Base-by-base conservation (phyloP, 2,888 invertebrate genomes). In the Imbricaverruca yamaguchii region DNA sequence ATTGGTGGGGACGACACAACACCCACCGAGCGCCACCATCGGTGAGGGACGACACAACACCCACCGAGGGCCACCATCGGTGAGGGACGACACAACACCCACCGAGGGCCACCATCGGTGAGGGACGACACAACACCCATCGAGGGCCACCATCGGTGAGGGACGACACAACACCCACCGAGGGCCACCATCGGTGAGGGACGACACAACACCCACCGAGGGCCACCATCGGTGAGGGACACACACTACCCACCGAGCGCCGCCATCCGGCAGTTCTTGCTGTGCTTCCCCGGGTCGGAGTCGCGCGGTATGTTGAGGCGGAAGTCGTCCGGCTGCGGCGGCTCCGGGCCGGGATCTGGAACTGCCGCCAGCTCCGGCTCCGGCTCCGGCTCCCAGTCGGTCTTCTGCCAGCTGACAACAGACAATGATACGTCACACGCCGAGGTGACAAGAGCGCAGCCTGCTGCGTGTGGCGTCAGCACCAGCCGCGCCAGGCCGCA, bases 251-350 rank as follows among this genome's bases (percentile, higher is more conserved):
- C 21, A 74, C 74, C 74, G 53, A 74, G 74, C 74, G 74, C 53
- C 23, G 74, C 74, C 74, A 74, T 74, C 21, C 21, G 74, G 53
- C 74, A 74, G 53, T 74, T 74, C 53, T 74, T 74, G 74, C 53
- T 23, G 74, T 74, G 74, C 53, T 7, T 13, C 74, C 53, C 53
- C 21, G 74, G 74, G 18, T 74, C 74, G 8, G 53, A 7, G 53
- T 74, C 74, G 1, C 74, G 74, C 53, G 74, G 74, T 12, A 74
- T 74, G 53, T 74, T 74, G 18, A 74, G 74, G 9, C 74, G 74
- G 74, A 39, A 74, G 74, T 74, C 74, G 39, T 74, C 74, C 18
- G 74, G 18, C 15, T 15, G 10, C 18, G 74, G 39, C 39, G 74
- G 74, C 53, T 74, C 74, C 74, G 74, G 74, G 2, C 74, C 74